A percentile compares a stretch with the other conserved stretches of the same genome.
phyloP scores from a whole-genome alignment of 2,113 vertebrate genomes.

The Alouatta palliata region DNA sequence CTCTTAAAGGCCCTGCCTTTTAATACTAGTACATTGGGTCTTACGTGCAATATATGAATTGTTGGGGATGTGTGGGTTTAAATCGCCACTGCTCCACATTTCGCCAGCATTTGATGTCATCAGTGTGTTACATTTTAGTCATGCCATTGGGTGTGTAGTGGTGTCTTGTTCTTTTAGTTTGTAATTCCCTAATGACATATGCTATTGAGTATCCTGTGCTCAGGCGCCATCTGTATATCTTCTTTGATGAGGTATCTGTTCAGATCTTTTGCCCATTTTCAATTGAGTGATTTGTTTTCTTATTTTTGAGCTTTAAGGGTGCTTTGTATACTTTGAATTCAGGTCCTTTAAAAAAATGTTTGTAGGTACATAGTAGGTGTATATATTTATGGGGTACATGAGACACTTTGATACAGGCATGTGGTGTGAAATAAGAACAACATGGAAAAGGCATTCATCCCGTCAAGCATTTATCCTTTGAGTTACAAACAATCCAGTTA shows the following conservation, averaged over 20 bases:
- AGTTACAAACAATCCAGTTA: no score
- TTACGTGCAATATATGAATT: neutral
- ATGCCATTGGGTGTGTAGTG: neutral
- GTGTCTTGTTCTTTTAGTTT: neutral
- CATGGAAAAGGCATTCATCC: no score
- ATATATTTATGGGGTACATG: no score
- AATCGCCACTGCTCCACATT: neutral
- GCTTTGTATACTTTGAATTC: conserved; percentile 1
- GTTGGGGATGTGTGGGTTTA: neutral
- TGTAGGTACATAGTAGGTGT: no score
- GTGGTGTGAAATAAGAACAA: no score
- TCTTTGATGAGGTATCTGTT: neutral
- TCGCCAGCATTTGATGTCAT: neutral
- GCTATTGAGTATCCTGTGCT: neutral
- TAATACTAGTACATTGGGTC: neutral
- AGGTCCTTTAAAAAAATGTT: no score
- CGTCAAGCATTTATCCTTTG: no score
- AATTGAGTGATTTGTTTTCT: conserved; percentile 37
- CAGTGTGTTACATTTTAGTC: neutral
- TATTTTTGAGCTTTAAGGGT: neutral
- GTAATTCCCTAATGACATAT: neutral
- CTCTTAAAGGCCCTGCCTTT: neutral
- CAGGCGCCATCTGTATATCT: neutral
- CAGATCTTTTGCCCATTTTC: neutral
- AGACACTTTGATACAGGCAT: no score